A percentile compares a stretch with the other conserved stretches of the same genome.
Conservation (phyloP, 2,113 vertebrate genomes). For the Siniperca knerii region DNA sequence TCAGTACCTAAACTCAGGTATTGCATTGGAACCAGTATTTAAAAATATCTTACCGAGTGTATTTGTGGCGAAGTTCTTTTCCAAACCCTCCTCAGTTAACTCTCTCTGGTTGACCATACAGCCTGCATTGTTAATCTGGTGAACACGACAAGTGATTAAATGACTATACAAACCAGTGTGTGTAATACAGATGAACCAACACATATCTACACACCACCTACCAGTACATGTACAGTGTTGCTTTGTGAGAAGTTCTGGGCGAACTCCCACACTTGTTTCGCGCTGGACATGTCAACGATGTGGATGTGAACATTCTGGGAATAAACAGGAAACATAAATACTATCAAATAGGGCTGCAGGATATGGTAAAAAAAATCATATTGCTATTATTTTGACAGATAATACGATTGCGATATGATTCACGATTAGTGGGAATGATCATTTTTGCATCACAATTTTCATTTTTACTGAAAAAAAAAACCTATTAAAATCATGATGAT, state of each 20-base stretch:
- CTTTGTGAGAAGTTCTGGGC: constrained; percentile 84
- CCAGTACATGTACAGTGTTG: constrained; percentile 86
- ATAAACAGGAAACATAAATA: background rate
- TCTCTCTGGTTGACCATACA: constrained; percentile 90
- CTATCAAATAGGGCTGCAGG: background rate
- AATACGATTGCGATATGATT: too few species aligned
- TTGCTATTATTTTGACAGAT: too few species aligned
- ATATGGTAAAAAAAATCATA: too few species aligned
- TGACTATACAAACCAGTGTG: background rate
- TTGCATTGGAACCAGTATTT: background rate
- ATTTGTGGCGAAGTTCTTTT: constrained; percentile 92
- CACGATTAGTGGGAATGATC: too few species aligned
- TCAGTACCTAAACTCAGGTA: background rate
- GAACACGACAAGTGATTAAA: background rate
- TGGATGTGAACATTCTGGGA: constrained; percentile 87
- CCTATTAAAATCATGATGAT: too few species aligned
- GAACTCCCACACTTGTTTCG: constrained; percentile 88
- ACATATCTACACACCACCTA: constrained; percentile 63
- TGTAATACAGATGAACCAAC: background rate
- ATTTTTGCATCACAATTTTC: too few species aligned
- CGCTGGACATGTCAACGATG: constrained; percentile 87
- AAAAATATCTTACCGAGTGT: constrained; percentile 83
- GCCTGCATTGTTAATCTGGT: constrained; percentile 89
- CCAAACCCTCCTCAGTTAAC: constrained; percentile 87
- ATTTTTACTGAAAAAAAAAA: too few species aligned